Evolutionary conservation across 2,113 vertebrate species (phyloP).

Genomic region (Phyllostomus discolor): DNA sequence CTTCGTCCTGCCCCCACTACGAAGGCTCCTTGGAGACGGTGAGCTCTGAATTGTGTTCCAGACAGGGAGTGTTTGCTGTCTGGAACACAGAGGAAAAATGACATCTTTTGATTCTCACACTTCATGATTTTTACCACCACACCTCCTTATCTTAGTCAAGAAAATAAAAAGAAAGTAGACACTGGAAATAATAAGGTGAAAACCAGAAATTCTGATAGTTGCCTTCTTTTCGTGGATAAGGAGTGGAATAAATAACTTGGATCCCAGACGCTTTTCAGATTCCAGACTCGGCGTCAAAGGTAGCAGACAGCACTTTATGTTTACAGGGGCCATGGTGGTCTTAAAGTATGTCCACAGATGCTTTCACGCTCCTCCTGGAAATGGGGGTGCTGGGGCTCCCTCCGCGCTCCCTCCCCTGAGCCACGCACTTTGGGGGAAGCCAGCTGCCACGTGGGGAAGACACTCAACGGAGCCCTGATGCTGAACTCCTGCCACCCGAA

Average conservation of each 20-base stretch:
- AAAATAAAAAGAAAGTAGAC: not conserved
- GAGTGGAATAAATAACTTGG: not conserved
- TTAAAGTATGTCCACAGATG: not conserved
- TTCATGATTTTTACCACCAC: not conserved
- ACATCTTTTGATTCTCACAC: slow-evolving; percentile 35
- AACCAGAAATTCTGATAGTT: not conserved
- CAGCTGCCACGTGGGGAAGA: not conserved
- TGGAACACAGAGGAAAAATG: not conserved
- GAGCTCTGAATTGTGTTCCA: not conserved
- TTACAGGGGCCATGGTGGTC: not conserved
- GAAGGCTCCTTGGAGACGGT: not conserved
- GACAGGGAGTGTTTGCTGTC: not conserved
- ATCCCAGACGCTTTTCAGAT: not conserved
- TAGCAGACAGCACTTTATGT: not conserved
- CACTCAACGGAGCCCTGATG: not conserved
- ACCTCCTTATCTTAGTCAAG: not conserved
- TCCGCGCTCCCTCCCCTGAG: not conserved
- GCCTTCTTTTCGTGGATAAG: not conserved
- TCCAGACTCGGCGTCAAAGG: not conserved
- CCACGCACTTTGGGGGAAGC: not conserved
- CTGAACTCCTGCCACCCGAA: not conserved
- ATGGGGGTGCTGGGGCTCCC: not conserved
- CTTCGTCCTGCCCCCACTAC: not conserved
- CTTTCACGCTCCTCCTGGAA: not conserved
- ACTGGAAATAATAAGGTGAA: not conserved